phyloP scores from a whole-genome alignment of 2,113 vertebrate genomes.

The Protobothrops mucrosquamatus region DNA sequence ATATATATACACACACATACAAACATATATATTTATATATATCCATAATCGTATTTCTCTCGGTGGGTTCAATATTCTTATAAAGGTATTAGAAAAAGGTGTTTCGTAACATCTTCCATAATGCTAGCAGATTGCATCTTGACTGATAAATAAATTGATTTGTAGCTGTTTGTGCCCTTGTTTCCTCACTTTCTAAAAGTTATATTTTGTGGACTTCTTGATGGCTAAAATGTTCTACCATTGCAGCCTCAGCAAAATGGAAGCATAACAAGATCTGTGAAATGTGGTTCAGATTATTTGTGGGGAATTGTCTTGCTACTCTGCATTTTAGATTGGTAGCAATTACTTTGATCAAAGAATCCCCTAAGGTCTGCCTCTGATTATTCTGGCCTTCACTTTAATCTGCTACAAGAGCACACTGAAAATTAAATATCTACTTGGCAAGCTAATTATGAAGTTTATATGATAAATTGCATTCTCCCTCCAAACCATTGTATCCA shows the following conservation, averaged over 20 bases:
- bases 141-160: neutral
- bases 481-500: neutral
- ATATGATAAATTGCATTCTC: constrained; percentile 14
- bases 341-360: constrained; percentile 47
- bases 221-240: neutral
- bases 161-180: neutral
- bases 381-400: constrained; percentile 29
- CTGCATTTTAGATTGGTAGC: constrained; percentile 36
- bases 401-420: constrained; percentile 8
- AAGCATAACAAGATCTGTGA: constrained; percentile 9
- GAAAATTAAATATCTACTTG: constrained; percentile 21
- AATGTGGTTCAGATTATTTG: neutral
- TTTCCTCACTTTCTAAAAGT: neutral
- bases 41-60: neutral
- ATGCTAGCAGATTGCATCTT: neutral
- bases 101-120: neutral
- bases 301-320: constrained; percentile 11
- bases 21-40: neutral
- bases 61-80: neutral
- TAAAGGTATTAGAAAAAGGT: neutral
- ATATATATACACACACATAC: no score
- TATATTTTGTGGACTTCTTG: neutral
- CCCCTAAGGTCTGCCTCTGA: constrained; percentile 25
- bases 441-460: constrained; percentile 32
- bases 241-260: neutral